These are phyloP conservation scores for Puffinus mauretanicus DNA, from an alignment of 2,113 vertebrate genomes.

Conservation along the genomic window DNA sequence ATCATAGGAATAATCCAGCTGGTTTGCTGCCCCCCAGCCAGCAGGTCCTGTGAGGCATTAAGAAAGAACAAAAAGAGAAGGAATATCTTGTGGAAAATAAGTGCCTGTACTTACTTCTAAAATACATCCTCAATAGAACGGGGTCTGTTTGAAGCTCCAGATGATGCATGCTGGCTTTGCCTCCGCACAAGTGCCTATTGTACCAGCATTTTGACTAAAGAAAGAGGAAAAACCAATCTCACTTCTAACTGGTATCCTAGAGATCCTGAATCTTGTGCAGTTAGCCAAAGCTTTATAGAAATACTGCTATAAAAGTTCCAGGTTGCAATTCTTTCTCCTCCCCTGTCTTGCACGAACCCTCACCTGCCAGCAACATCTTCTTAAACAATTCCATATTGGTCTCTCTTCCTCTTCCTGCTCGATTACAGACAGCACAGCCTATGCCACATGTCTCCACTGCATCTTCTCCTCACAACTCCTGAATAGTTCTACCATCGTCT, in stretches of 20 bases:
- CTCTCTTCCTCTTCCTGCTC: neutral
- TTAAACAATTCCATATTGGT: neutral
- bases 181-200: neutral
- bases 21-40: slow-evolving; percentile 85
- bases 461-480: neutral
- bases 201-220: neutral
- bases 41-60: slow-evolving; percentile 79
- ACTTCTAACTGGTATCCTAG: neutral
- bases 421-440: neutral
- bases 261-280: neutral
- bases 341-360: neutral
- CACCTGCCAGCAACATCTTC: neutral
- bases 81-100: neutral
- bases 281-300: neutral
- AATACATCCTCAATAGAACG: neutral
- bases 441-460: neutral
- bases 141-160: neutral
- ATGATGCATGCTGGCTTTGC: neutral
- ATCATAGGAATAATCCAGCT: slow-evolving; percentile 91
- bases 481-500: neutral
- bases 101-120: neutral
- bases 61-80: neutral
- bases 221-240: neutral
- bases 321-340: neutral
- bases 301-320: neutral